A percentile compares a stretch with the other conserved stretches of the same genome.
Evolutionary conservation across 2,888 invertebrate genomes (phyloP).

Genomic region (Timema podura): DNA sequence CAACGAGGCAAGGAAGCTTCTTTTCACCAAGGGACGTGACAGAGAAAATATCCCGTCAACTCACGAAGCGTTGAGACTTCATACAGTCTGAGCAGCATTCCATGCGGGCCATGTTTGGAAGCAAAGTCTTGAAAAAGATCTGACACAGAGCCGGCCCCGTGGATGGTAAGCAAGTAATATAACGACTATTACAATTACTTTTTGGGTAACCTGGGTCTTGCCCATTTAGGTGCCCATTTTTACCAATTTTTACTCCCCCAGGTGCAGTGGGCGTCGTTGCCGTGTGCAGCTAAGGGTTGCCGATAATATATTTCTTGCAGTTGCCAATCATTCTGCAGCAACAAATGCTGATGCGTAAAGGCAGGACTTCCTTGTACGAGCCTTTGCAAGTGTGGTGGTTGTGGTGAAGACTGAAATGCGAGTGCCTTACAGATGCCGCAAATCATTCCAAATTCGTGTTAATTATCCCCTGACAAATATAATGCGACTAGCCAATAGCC

Average conservation of each 20-base stretch:
- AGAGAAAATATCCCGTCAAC: neutral
- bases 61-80: neutral
- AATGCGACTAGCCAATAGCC: no score
- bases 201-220: neutral
- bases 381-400: no score
- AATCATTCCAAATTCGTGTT: no score
- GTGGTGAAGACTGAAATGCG: no score
- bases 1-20: no score
- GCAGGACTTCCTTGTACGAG: neutral
- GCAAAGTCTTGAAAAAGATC: neutral
- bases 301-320: neutral
- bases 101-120: neutral
- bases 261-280: neutral
- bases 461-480: no score
- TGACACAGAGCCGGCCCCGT: neutral
- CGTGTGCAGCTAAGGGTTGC: slow-evolving; percentile 4
- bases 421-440: no score
- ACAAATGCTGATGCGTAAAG: slow-evolving; percentile 11
- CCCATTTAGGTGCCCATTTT: neutral
- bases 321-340: neutral
- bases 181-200: neutral
- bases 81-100: slow-evolving; percentile 5
- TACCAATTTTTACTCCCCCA: neutral
- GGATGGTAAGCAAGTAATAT: slow-evolving; percentile 2
- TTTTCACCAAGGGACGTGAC: neutral